Evolutionary conservation across 2,888 invertebrate genomes (phyloP), one percentile per base, ranked within the genome.

Genomic region (Metalampra italica): DNA sequence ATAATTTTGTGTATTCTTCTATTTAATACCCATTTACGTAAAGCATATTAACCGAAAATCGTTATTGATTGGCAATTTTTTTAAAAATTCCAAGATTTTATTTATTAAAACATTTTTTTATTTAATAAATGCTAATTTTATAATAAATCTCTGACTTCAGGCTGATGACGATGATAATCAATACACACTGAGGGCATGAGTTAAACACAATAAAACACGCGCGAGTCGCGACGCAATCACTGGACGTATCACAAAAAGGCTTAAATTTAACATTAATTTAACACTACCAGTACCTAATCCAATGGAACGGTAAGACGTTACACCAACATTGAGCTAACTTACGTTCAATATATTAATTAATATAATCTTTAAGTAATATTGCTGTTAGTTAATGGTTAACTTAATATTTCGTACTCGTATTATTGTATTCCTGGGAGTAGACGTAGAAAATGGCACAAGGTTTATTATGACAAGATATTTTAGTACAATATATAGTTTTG

Each of bases 241-340:
- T 89, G 89, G 89, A 88, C 86, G 77, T 89, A 89, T 89, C 89
- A 89, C 89, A 89, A 82, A 22, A 73, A 75, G 73, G 66, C 82
- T 85, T 86, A 36, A 11, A 36, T 36, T 36, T 36, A 84, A 73
- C 64, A 75, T 67, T 77, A 80, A 80, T 66, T 68, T 75, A 76
- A 81, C 73, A 71, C 82, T 86, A 87, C 79, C 79, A 80, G 73
- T 81, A 83, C 83, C 83, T 87, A 80, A 82, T 78, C 78, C 80
- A 84, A 86, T 87, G 87, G 88, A 88, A 87, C 89, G 87, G 87
- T 82, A 80, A 75, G 59, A 78, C 79, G 81, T 83, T 78, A 83
- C 80, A 84, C 76, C 67, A 74, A 86, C 78, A 86, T 89, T 89
- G 89, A 89, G 89, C 89, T 89, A 87, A 78, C 86, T 89, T 88